Conservation (phyloP, 2,113 vertebrate genomes). For the Asarcornis scutulata region DNA sequence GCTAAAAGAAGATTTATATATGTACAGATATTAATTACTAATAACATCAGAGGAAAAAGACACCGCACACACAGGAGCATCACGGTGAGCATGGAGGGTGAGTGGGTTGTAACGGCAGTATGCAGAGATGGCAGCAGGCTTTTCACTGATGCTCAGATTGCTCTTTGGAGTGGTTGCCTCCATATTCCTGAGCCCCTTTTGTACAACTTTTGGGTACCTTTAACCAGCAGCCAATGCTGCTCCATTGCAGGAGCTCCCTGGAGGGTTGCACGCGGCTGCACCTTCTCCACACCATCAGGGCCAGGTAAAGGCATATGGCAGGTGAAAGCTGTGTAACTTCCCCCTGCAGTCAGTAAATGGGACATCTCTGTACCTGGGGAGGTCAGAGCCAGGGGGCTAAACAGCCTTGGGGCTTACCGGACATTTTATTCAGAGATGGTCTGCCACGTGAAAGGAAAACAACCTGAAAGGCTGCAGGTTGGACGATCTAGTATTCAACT, state of each 20-base stretch:
- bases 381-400: background rate
- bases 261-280: rapidly evolving
- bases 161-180: background rate
- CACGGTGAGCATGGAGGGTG: background rate
- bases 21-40: background rate
- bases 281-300: background rate
- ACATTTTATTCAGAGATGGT: background rate
- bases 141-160: background rate
- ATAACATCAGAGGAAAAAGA: background rate
- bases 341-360: background rate
- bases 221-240: background rate
- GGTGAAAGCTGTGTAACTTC: background rate
- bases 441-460: background rate
- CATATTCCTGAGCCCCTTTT: background rate
- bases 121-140: background rate
- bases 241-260: background rate
- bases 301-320: background rate
- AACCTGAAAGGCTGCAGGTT: background rate
- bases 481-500: background rate
- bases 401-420: background rate
- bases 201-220: background rate
- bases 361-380: background rate
- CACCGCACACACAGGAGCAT: rapidly evolving
- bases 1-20: background rate
- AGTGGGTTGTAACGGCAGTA: background rate